These are phyloP conservation scores for Fragum whitleyi DNA, from an alignment of 2,888 invertebrate genomes.

Conservation along the genomic window DNA sequence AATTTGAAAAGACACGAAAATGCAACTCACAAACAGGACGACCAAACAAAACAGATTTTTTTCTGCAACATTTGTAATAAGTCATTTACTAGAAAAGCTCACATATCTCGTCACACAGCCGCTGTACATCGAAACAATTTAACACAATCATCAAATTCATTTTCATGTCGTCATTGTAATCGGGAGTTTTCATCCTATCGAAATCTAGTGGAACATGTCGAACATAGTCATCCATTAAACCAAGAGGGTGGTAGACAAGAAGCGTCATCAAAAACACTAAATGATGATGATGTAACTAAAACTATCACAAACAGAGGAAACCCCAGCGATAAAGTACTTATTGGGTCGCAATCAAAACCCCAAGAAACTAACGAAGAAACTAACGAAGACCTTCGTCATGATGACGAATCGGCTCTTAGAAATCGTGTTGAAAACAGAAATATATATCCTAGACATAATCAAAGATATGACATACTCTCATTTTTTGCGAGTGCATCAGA, in stretches of 20 bases:
- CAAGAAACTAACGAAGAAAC: too few species aligned
- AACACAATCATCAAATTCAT: background rate
- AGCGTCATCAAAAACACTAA: background rate
- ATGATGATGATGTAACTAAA: background rate
- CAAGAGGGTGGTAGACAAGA: constrained; percentile 11
- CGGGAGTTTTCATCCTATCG: background rate
- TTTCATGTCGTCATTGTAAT: constrained; percentile 29
- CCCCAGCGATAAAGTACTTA: background rate
- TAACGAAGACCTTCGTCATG: background rate
- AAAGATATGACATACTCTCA: constrained; percentile 43
- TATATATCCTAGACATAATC: constrained; percentile 30
- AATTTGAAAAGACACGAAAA: constrained; percentile 19
- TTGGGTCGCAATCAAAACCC: background rate
- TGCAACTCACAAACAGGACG: background rate
- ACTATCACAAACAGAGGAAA: too few species aligned
- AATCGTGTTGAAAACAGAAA: constrained; percentile 25
- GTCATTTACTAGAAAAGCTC: constrained; percentile 39
- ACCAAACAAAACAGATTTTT: constrained; percentile 24
- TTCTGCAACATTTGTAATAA: constrained; percentile 24
- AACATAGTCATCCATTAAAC: constrained; percentile 7
- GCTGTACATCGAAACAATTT: constrained; percentile 4
- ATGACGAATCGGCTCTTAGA: constrained; percentile 26
- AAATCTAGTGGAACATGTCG: constrained; percentile 18
- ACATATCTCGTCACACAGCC: constrained; percentile 19
- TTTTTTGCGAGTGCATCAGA: constrained; percentile 34